Evolutionary conservation across 2,888 invertebrate genomes (phyloP), one percentile per base, ranked within the genome.

Genomic region (Lithophane leautieri): DNA sequence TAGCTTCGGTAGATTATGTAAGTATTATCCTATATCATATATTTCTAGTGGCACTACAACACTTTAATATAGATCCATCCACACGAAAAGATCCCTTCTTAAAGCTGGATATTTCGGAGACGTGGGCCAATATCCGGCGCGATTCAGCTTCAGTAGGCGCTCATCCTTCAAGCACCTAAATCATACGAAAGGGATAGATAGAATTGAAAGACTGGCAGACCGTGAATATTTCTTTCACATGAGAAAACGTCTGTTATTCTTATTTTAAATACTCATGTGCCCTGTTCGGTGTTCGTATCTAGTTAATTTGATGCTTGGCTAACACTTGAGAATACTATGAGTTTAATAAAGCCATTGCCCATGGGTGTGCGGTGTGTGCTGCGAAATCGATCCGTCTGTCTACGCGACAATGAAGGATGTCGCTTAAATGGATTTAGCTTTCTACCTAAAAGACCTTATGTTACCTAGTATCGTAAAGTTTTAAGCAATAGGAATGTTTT

Each of bases 1-100:
- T 95, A 99, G 99, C 97, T 99, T 99, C 97, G 99, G 99, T 95
- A 97, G 99, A 97, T 97, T 99, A 96, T 98, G 99, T 99, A 97
- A 99, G 99, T 98, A 93, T 82, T 77, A 42, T 56, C 40, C 14
- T 63, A 60, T 67, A 34, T 50, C 14, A 60, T 14, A 82, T 4
- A 52, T 79, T 69, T 73, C 22, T 62, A 54, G 62, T 77, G 69
- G n/a, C 73, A 82, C 69, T 67, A 74, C 58, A 70, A n/a, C 61
- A 58, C 52, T 73, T 58, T 70, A 76, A 79, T 85, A 79, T 44
- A 58, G 65, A 54, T 47, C 28, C 58, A 66, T 52, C 58, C 61
- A 72, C 1, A 71, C 81, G 78, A 74, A 73, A 84, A 74, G 42
- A 83, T 73, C 73, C 77, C 65, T 73, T 66, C 71, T 81, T 70